Conservation (phyloP, 2,797 vertebrate genomes). For the Erithacus rubecula region DNA sequence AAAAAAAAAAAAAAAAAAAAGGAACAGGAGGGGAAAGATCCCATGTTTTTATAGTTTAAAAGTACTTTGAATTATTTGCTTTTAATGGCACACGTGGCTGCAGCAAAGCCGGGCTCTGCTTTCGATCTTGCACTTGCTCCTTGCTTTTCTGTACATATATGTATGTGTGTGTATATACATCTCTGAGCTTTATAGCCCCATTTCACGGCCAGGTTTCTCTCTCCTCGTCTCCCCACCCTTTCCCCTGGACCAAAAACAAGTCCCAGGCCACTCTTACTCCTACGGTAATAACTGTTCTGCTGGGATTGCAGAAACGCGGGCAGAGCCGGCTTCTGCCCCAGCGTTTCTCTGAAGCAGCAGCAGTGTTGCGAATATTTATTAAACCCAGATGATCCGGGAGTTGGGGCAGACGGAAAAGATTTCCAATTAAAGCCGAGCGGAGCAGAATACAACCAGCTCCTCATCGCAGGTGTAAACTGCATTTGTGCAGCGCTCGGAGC, state of each 20-base stretch:
- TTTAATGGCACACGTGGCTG: slow-evolving; percentile 52
- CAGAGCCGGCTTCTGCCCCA: slow-evolving; percentile 25
- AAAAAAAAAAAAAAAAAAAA: neutral
- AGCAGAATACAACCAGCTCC: slow-evolving; percentile 49
- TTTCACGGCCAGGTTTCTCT: neutral
- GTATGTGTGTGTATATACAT: neutral
- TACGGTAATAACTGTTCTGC: neutral
- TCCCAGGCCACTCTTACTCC: slow-evolving; percentile 28
- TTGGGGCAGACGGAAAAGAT: slow-evolving; percentile 76
- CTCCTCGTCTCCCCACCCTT: neutral
- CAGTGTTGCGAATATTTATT: slow-evolving; percentile 68
- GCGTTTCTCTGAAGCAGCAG: slow-evolving; percentile 48
- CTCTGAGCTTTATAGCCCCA: neutral
- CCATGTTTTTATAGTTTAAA: slow-evolving; percentile 41
- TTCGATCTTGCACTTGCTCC: slow-evolving; percentile 53
- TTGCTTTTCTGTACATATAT: neutral
- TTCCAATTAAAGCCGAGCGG: slow-evolving; percentile 73
- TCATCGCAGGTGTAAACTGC: slow-evolving; percentile 76
- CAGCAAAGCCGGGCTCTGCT: slow-evolving; percentile 1
- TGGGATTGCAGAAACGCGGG: slow-evolving; percentile 8
- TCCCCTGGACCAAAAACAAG: neutral
- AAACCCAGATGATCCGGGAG: slow-evolving; percentile 75
- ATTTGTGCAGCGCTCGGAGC: neutral
- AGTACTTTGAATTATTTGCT: slow-evolving; percentile 52
- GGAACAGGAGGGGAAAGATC: neutral